Base-by-base conservation (phyloP, 2,888 invertebrate species). In the Melanotus villosus region DNA sequence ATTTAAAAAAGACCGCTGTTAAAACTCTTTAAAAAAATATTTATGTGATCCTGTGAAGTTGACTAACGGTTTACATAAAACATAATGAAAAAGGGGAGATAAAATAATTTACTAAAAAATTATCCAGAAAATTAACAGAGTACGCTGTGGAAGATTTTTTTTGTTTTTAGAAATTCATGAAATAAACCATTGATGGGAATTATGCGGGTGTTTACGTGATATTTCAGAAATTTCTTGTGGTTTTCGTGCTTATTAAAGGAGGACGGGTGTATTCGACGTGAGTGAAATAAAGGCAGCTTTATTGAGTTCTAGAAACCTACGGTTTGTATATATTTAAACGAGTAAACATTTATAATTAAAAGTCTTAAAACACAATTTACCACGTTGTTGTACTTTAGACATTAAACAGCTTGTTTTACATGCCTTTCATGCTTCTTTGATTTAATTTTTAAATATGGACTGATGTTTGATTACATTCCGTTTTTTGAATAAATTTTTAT, bases 341-440 rank as follows among this genome's bases (percentile, higher is more conserved):
- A 57, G 62, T 68, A 68, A 68, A 68, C 60, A 68, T 63, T 63
- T 68, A 68, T 63, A 68, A 68, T 68, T 68, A 43, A 58, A 12
- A 38, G 23, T 26, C 54, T 45, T 56, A 62, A 62, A 58, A 68
- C 43, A 68, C 34, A 56, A 54, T 52, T 23, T 36, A 50, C 52
- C 52, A 26, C 54, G 41, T 59, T 54, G 52, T 50, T 12, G 19
- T 57, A n/a, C 43, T 43, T 52, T n/a, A 32, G 16, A 12, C 9
- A 4, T 34, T 2, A 10, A 6, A 34, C 10, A 6, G 34, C 2
- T 10, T 6, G 34, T 2, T 6, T 34, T 34, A 34, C 34, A 10
- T 4, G 34, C 10, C 4, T 10, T 10, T n/a, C n/a, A 5, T 34
- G n/a, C 7, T 10, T 26, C n/a, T 10, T 34, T 34, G 34, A n/a